Percentiles rank a stretch among this genome's conserved stretches.
Evolutionary conservation across 2,888 invertebrate species (phyloP).

Genomic region (Macrophya alboannulata): DNA sequence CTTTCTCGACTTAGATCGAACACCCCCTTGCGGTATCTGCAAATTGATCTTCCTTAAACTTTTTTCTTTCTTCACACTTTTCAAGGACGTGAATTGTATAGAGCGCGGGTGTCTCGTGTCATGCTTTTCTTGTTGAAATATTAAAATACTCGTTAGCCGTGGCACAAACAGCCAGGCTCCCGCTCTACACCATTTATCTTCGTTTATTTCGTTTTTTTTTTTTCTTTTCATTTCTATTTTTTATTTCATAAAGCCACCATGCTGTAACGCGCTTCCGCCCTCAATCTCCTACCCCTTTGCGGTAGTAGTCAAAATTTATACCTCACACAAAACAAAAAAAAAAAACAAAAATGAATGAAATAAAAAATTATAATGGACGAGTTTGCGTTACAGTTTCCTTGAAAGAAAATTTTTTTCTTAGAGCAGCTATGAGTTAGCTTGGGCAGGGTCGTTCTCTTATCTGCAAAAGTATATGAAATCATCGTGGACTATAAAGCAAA

Average conservation of each 20-base stretch:
- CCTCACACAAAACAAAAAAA: not conserved
- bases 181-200: constrained; percentile 42
- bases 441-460: not conserved
- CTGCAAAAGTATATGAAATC: not conserved
- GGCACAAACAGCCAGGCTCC: constrained; percentile 14
- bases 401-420: not conserved
- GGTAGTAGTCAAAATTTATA: not conserved
- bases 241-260: constrained; percentile 19
- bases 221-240: not conserved
- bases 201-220: constrained; percentile 29
- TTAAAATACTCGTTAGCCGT: constrained; percentile 51
- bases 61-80: not conserved
- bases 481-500: not conserved
- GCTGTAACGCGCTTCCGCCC: constrained; percentile 1
- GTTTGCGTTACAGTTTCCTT: not conserved
- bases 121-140: constrained; percentile 29
- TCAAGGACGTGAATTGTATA: constrained; percentile 12
- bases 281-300: constrained; percentile 1
- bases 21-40: not conserved
- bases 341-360: not conserved
- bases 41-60: not conserved
- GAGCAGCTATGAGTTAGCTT: too few relatives aligned
- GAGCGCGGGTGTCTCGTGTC: not conserved
- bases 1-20: not conserved
- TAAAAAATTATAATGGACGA: not conserved